Evolutionary conservation across 2,888 invertebrate species (phyloP), one percentile per base, ranked within the genome.

Genomic region (Latheticus oryzae): DNA sequence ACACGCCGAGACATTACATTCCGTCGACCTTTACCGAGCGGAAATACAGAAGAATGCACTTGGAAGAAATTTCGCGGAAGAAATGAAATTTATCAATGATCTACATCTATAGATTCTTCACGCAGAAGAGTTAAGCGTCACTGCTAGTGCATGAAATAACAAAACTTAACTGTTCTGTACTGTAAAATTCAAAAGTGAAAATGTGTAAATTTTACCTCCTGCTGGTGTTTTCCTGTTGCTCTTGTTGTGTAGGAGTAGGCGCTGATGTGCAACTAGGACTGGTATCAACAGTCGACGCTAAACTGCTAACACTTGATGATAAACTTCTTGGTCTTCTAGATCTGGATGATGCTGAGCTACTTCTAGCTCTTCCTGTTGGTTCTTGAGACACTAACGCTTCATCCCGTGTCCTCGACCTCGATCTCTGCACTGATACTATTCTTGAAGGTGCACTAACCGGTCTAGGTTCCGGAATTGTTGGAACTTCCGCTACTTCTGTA

Each of bases 371-470:
- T 17, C 71, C 69, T 15, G 30, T 12, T 7, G 45, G 71, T 61
- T 71, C 73, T 17, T 65, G 64, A 17, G 73, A 69, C 54, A 72
- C 72, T 13, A 62, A 65, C 61, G 69, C 60, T 37, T 56, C 51
- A 9, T 66, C 64, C n/a, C 68, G 60, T n/a, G 71, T 67, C 13
- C 73, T 69, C 45, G 73, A 73, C 5, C 76, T 60, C 19, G 64
- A 54, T 26, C 61, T 51, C 35, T 32, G 32, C 32, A 11, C 71
- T 1, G 65, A 52, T 16, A 64, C 58, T 35, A 70, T 50, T 52
- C 76, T 64, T 42, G 76, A 73, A 16, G 78, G 76, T 1, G 79
- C 77, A 69, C 77, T 78, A 33, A 76, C 72, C 3, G 78, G 78
- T 45, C 79, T 65, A 37, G 60, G 15, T 40, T 61, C 24, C 23